phyloP scores from a whole-genome alignment of 2,888 invertebrate species.

The Apotomis turbidana region DNA sequence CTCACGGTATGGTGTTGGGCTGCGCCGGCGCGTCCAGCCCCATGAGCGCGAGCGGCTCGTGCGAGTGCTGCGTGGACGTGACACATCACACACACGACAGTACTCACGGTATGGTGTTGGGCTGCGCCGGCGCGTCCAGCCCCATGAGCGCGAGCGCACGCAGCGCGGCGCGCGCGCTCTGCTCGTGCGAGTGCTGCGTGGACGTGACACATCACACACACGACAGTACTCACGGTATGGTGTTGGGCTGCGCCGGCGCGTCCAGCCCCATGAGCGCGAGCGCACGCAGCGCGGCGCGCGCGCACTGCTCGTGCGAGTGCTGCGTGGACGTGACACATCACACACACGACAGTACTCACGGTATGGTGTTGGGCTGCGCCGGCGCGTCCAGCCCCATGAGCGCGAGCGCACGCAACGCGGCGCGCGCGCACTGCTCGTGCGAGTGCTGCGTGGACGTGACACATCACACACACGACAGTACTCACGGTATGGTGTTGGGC shows the following conservation, averaged over 20 bases:
- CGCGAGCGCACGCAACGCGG: conserved; percentile 89
- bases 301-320: conserved; percentile 92
- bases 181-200: conserved; percentile 89
- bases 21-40: conserved; percentile 83
- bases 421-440: conserved; percentile 91
- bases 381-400: conserved; percentile 92
- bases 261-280: conserved; percentile 90
- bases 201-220: conserved; percentile 57
- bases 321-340: conserved; percentile 61
- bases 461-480: not conserved
- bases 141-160: conserved; percentile 90
- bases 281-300: conserved; percentile 89
- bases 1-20: not conserved
- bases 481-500: conserved; percentile 57
- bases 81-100: conserved; percentile 49
- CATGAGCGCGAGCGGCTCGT: conserved; percentile 90
- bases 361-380: conserved; percentile 83
- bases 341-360: not conserved
- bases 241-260: conserved; percentile 53
- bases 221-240: not conserved
- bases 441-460: conserved; percentile 85
- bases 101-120: conserved; percentile 5
- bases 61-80: conserved; percentile 77
- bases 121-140: conserved; percentile 77
- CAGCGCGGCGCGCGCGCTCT: conserved; percentile 90